A percentile compares a stretch with the other conserved stretches of the same genome.
phyloP scores from a whole-genome alignment of 2,888 invertebrate genomes.

The Temnothorax rugatulus region DNA sequence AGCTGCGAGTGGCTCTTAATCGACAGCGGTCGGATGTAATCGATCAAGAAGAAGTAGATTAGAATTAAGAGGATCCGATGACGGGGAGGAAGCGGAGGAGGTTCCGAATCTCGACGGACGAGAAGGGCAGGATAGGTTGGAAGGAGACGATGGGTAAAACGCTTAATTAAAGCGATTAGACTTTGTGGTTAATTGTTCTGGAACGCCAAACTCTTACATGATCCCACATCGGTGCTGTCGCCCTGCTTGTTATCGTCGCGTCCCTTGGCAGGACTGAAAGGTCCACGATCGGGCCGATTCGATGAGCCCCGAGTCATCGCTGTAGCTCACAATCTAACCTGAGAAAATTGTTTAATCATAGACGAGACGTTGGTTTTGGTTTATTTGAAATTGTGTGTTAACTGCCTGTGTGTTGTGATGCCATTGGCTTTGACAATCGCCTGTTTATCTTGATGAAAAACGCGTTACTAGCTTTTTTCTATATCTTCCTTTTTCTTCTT shows the following conservation, averaged over 20 bases:
- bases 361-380: background rate
- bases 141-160: constrained; percentile 76
- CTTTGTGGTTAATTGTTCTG: constrained; percentile 84
- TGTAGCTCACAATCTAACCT: background rate
- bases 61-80: constrained; percentile 74
- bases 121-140: constrained; percentile 77
- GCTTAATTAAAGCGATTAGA: constrained; percentile 84
- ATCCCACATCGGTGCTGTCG: constrained; percentile 55
- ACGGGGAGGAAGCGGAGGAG: constrained; percentile 73
- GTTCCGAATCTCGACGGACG: constrained; percentile 66
- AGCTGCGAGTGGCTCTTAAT: constrained; percentile 34
- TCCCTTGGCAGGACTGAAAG: constrained; percentile 29
- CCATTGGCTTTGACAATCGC: constrained; percentile 24
- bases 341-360: constrained; percentile 23
- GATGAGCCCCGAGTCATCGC: constrained; percentile 11
- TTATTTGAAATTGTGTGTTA: constrained; percentile 11
- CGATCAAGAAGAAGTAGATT: constrained; percentile 66
- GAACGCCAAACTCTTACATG: constrained; percentile 77
- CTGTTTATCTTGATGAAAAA: constrained; percentile 48
- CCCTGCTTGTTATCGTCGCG: constrained; percentile 53
- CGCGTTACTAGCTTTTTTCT: constrained; percentile 11
- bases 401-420: constrained; percentile 20
- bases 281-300: constrained; percentile 33
- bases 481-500: constrained; percentile 29
- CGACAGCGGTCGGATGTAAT: constrained; percentile 54